Evolutionary conservation across 2,888 invertebrate genomes (phyloP).

Genomic region (Zelleria hepariella): DNA sequence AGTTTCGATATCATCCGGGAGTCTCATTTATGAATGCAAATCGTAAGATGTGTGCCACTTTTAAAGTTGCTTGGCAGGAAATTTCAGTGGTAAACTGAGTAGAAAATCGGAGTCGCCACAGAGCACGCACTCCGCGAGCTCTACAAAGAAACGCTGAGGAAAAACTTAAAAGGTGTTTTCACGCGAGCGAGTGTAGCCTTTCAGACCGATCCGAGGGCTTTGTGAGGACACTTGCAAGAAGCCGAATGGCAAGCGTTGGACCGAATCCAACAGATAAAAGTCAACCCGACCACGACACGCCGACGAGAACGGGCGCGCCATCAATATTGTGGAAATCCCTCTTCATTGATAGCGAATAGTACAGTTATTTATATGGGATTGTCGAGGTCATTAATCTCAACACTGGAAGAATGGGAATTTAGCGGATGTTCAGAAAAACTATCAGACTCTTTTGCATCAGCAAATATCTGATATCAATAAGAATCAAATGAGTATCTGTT

Average conservation of each 20-base stretch:
- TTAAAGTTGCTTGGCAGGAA: no score
- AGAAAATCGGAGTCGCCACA: no score
- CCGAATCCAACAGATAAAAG: conserved; percentile 42
- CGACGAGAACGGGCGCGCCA: conserved; percentile 22
- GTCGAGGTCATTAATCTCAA: conserved; percentile 4
- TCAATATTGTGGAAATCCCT: conserved; percentile 17
- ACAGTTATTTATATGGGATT: conserved; percentile 5
- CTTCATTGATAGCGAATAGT: neutral
- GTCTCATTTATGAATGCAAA: no score
- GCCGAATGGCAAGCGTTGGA: conserved; percentile 35
- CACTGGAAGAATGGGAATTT: neutral
- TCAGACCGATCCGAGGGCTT: conserved; percentile 26
- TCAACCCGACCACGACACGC: conserved; percentile 24
- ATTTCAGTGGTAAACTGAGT: no score
- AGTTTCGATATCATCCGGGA: no score
- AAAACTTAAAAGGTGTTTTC: neutral
- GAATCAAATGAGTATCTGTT: no score
- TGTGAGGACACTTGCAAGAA: conserved; percentile 27
- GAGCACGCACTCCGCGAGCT: no score
- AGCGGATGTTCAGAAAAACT: neutral
- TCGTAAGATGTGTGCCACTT: no score
- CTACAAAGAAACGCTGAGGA: neutral
- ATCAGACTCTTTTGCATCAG: no score
- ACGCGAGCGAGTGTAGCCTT: conserved; percentile 13
- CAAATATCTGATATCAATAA: no score